phyloP scores from a whole-genome alignment of 2,113 vertebrate genomes.

The Sprattus sprattus region DNA sequence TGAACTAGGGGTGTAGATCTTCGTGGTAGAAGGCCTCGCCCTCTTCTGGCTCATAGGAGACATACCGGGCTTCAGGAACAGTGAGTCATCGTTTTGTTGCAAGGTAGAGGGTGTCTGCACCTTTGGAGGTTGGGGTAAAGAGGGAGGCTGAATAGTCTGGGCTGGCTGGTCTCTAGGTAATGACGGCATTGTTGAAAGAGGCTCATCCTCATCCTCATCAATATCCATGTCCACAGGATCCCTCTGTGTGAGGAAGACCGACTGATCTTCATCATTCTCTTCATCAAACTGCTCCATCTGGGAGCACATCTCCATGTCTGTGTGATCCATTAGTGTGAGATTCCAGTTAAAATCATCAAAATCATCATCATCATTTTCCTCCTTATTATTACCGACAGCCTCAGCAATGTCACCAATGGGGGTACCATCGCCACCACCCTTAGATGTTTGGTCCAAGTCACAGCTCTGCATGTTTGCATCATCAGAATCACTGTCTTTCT shows the following conservation, averaged over 20 bases:
- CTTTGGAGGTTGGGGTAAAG: background rate
- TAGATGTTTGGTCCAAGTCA: background rate
- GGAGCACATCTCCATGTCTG: slow-evolving; percentile 53
- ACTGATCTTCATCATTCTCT: background rate
- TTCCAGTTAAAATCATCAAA: slow-evolving; percentile 40
- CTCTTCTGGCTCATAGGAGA: slow-evolving; percentile 53
- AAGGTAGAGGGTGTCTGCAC: background rate
- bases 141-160: background rate
- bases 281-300: slow-evolving; percentile 52
- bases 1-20: slow-evolving; percentile 74
- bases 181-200: background rate
- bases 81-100: slow-evolving; percentile 47
- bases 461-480: background rate
- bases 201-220: background rate
- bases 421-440: background rate
- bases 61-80: slow-evolving; percentile 64
- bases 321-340: slow-evolving; percentile 71
- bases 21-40: slow-evolving; percentile 69
- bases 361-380: slow-evolving; percentile 58
- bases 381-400: slow-evolving; percentile 53
- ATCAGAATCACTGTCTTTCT: slow-evolving; percentile 4
- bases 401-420: background rate
- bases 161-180: background rate
- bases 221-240: slow-evolving; percentile 42
- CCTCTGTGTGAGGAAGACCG: slow-evolving; percentile 21